Base-by-base conservation (phyloP, 2,888 invertebrate genomes). In the Anaspis maculata region DNA sequence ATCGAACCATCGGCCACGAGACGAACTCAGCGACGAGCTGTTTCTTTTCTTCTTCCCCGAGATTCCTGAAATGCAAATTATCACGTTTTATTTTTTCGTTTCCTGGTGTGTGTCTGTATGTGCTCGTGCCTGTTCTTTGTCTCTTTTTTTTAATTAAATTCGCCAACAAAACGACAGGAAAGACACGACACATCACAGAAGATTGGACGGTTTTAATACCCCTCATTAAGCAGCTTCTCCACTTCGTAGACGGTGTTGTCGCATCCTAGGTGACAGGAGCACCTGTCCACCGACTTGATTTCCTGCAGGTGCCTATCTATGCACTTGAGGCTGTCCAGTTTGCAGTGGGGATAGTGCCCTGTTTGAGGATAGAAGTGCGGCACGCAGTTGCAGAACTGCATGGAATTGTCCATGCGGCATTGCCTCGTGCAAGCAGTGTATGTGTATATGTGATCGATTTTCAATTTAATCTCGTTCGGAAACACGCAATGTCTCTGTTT, bases 1-100 rank as follows among this genome's bases (percentile, higher is more conserved):
- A 86, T 3, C 79, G 71, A 14, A 84, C 78, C 73, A 78, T 76
- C 1, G 83, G 83, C 85, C 85, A 86, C 1, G 83, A 83, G 1
- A 82, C 77, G 55, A 83, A 84, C 58, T 80, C 75, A 1, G 73
- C 66, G 56, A 76, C 76, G 39, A 79, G 57, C 13, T 32, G n/a
- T n/a, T n/a, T n/a, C n/a, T n/a, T n/a, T n/a, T n/a, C n/a, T n/a
- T n/a, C n/a, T n/a, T n/a, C n/a, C n/a, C n/a, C n/a, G n/a, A n/a
- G n/a, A n/a, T n/a, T n/a, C n/a, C n/a, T n/a, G n/a, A n/a, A n/a
- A n/a, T n/a, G n/a, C n/a, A n/a, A n/a, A n/a, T n/a, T n/a, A n/a
- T n/a, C n/a, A n/a, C n/a, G n/a, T n/a, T n/a, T n/a, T n/a, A n/a
- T n/a, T n/a, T n/a, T n/a, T n/a, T n/a, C n/a, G n/a, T n/a, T n/a